Evolutionary conservation across 2,113 vertebrate species (phyloP), one percentile per base, ranked within the genome.

Genomic region (Peucedramus taeniatus): DNA sequence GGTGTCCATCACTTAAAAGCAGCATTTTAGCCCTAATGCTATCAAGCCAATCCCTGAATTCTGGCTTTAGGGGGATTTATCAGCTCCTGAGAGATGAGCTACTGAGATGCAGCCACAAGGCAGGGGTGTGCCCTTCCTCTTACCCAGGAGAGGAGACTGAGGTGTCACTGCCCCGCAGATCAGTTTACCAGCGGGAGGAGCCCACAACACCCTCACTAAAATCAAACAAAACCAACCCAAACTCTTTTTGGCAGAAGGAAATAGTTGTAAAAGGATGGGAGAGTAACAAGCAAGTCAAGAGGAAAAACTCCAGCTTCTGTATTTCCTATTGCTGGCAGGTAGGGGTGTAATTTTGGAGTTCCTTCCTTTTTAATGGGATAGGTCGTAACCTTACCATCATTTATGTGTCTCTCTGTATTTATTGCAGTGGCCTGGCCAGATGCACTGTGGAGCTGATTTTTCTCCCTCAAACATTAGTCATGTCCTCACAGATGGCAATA

Each of bases 261-360:
- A 30, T 15, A 8, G 5, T 63, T 81, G 22, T 50, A 30, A 61
- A 83, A 45, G 7, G 42, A 19, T 68, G 42, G 50, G 54, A 86
- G 57, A 76, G 30, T 1, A 78, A 42, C 51, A 50, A 61, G 78
- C 65, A 51, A 70, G 42, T 68, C 64, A 47, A 84, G 56, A 83
- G 88, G 90, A 89, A 95, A 71, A 85, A 9, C 47, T 53, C 37
- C 44, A 35, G 53, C 76, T 95, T 90, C 86, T 91, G 50, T 33
- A 7, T 80, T 96, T 90, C 95, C 87, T 79, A 75, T 81, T 96
- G 87, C 91, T 93, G 22, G 86, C 93, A 97, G 94, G 90, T 95
- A 91, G 66, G 83, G 65, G 74, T 92, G 63, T 89, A 83, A 92
- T 79, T 95, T 83, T 78, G 87, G 81, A 96, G 75, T 95, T 97